Conservation (phyloP, 2,888 invertebrate species). For the Agonopterix alstromeriana region DNA sequence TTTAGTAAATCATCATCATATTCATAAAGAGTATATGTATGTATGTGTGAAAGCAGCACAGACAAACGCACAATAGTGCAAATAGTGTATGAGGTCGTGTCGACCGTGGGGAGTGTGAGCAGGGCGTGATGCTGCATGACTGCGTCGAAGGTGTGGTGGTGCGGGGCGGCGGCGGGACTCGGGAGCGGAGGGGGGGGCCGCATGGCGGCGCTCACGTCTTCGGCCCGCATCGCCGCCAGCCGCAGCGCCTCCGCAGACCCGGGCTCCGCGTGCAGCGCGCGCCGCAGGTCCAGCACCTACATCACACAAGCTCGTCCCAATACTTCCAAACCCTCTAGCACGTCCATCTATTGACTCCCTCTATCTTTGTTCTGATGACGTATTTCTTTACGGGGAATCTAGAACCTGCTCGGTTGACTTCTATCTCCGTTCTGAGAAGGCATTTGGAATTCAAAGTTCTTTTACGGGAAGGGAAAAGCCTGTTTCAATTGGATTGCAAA, state of each 20-base stretch:
- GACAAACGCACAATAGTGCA: conserved; percentile 15
- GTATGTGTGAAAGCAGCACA: conserved; percentile 12
- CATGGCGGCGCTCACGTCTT: conserved; percentile 73
- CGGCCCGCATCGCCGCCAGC: conserved; percentile 70
- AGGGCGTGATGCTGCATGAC: conserved; percentile 75
- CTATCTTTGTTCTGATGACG: too few relatives aligned
- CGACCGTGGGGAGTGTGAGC: conserved; percentile 67
- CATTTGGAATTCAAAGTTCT: too few relatives aligned
- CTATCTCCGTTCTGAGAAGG: too few relatives aligned
- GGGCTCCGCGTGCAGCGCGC: conserved; percentile 86
- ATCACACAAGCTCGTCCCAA: conserved; percentile 30
- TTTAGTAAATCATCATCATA: too few relatives aligned
- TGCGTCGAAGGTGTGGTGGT: conserved; percentile 74
- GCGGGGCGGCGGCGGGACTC: conserved; percentile 52
- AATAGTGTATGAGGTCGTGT: conserved; percentile 21
- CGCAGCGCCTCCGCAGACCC: conserved; percentile 74
- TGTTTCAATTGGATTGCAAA: too few relatives aligned
- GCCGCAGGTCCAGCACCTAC: conserved; percentile 88
- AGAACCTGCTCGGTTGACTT: too few relatives aligned
- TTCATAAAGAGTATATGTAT: too few relatives aligned
- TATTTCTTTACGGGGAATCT: too few relatives aligned
- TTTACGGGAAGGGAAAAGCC: too few relatives aligned
- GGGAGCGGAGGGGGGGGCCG: conserved; percentile 28
- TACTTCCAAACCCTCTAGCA: neutral
- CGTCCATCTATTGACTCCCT: too few relatives aligned